phyloP scores from a whole-genome alignment of 37 sponge, comb jelly and placozoan genomes.

The Geodia barretti region DNA sequence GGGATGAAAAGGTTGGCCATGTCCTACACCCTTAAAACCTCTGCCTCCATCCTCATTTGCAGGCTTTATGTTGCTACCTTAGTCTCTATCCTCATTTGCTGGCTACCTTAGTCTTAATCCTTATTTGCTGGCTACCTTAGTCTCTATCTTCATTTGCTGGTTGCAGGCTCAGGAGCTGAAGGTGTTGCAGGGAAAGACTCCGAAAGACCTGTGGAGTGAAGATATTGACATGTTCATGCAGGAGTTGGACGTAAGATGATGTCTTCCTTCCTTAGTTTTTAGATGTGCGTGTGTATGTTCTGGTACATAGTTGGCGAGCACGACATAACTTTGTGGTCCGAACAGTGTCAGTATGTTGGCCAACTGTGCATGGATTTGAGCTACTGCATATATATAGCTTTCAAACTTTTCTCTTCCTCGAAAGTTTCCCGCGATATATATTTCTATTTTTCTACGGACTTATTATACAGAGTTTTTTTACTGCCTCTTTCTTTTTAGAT shows the following conservation, averaged over 20 bases:
- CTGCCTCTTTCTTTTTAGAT: too few species aligned
- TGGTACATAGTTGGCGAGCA: too few species aligned
- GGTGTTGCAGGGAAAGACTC: conserved; percentile 61
- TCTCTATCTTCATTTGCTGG: not conserved
- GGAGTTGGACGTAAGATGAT: conserved; percentile 79
- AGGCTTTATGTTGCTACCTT: not conserved
- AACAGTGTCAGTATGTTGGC: too few species aligned
- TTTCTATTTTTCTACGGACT: too few species aligned
- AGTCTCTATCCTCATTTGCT: not conserved
- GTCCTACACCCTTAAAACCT: not conserved
- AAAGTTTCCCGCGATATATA: too few species aligned
- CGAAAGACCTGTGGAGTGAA: conserved; percentile 78
- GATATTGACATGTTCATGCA: conserved; percentile 81
- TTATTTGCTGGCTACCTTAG: not conserved
- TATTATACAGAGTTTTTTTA: too few species aligned
- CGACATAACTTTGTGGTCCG: too few species aligned
- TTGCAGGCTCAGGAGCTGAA: conserved; percentile 68
- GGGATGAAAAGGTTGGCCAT: conserved; percentile 77
- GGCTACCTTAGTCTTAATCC: not conserved
- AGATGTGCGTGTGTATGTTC: too few species aligned
- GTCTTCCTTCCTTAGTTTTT: too few species aligned
- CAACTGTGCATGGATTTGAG: too few species aligned
- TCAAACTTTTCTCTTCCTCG: too few species aligned
- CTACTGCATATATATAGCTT: too few species aligned
- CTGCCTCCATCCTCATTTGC: not conserved